A percentile compares a stretch with the other conserved stretches of the same genome.
Evolutionary conservation across 2,113 vertebrate genomes (phyloP).

Genomic region (Petroica traversi): DNA sequence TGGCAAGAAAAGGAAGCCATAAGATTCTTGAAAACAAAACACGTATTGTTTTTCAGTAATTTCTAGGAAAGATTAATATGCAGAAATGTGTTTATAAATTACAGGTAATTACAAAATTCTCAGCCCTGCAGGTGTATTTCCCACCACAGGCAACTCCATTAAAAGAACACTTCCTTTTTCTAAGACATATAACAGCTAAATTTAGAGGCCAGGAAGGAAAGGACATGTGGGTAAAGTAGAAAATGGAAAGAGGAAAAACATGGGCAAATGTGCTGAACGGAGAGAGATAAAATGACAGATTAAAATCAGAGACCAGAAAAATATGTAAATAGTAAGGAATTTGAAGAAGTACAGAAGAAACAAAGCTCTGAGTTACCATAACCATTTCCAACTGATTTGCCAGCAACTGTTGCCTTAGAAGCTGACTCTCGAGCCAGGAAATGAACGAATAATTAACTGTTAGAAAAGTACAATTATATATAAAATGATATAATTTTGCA

Average conservation of each 20-base stretch:
- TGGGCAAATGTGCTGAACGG: neutral
- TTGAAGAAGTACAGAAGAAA: neutral
- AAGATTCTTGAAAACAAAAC: neutral
- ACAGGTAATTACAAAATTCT: neutral
- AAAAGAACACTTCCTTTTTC: neutral
- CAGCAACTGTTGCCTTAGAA: neutral
- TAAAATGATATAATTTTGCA: neutral
- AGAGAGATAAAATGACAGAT: neutral
- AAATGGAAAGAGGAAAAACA: neutral
- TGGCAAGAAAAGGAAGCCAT: neutral
- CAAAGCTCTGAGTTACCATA: neutral
- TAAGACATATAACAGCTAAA: neutral
- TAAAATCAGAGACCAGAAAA: neutral
- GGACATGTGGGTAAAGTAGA: neutral
- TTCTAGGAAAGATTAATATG: neutral
- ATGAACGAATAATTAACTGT: neutral
- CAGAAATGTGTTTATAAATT: neutral
- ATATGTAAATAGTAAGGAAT: neutral
- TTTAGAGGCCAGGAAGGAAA: neutral
- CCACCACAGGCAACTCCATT: fast-evolving
- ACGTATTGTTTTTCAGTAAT: neutral
- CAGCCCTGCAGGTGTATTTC: neutral
- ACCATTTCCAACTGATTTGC: neutral
- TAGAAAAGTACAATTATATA: neutral
- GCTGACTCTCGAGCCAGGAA: neutral